Evolutionary conservation across 1,140 invertebrate genomes (phyloP).

Genomic region (Hermatobates lingyangjiaoensis): DNA sequence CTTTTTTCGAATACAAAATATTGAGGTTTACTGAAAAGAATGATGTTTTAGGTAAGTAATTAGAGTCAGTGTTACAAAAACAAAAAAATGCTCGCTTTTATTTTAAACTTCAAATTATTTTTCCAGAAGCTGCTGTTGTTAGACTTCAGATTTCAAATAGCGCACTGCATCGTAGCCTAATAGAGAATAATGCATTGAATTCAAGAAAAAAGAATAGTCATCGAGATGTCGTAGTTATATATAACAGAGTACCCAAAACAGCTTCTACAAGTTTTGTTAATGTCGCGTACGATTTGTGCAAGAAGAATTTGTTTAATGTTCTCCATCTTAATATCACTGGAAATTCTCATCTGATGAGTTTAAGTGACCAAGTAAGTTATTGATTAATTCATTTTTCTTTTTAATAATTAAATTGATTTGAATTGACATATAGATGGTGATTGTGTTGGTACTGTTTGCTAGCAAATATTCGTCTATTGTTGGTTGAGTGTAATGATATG

Average conservation of each 20-base stretch:
- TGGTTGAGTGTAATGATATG: too few species aligned
- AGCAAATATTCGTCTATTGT: too few species aligned
- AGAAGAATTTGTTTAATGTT: constrained; percentile 79
- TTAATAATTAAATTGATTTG: too few species aligned
- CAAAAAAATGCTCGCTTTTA: too few species aligned
- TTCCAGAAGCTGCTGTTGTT: constrained; percentile 13
- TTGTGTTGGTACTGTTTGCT: too few species aligned
- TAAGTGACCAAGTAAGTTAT: constrained; percentile 62
- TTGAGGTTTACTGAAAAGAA: too few species aligned
- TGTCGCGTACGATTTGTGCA: constrained; percentile 88
- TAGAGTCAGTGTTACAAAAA: too few species aligned
- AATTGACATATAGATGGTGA: too few species aligned
- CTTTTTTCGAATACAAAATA: too few species aligned
- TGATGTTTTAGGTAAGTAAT: too few species aligned
- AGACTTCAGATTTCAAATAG: constrained; percentile 8
- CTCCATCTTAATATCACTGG: constrained; percentile 91
- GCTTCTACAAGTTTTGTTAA: constrained; percentile 96
- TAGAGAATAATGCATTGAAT: not conserved
- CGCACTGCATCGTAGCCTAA: not conserved
- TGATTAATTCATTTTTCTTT: not conserved
- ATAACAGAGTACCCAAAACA: constrained; percentile 97
- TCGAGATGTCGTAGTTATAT: constrained; percentile 63
- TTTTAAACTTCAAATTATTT: not conserved
- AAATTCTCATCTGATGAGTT: constrained; percentile 81
- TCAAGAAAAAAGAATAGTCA: not conserved